Conservation (phyloP, 2,888 invertebrate species). For the Hirtodrosophila confusa region DNA sequence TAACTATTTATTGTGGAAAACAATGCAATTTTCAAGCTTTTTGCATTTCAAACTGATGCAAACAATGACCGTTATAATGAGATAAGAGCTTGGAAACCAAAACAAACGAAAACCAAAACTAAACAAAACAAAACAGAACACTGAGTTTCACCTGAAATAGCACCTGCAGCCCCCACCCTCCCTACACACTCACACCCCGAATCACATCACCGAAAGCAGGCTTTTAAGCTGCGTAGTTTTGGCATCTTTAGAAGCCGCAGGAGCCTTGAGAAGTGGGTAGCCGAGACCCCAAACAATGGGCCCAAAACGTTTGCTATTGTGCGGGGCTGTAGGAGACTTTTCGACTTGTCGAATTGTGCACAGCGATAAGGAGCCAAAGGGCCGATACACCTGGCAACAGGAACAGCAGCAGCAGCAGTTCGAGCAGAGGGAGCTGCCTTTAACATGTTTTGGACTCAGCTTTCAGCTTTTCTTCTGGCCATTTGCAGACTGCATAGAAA, state of each 20-base stretch:
- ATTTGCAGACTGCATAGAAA: slow-evolving; percentile 62
- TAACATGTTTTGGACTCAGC: slow-evolving; percentile 41
- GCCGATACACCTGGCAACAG: slow-evolving; percentile 61
- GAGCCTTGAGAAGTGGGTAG: slow-evolving; percentile 1
- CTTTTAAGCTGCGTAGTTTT: slow-evolving; percentile 39
- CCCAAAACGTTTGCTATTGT: slow-evolving; percentile 58
- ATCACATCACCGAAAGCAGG: slow-evolving; percentile 5
- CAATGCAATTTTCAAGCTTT: slow-evolving; percentile 39
- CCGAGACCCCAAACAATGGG: slow-evolving; percentile 38
- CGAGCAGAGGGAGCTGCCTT: slow-evolving; percentile 5
- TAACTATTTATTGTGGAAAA: slow-evolving; percentile 15
- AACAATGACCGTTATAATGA: slow-evolving; percentile 53
- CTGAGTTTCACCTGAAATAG: slow-evolving; percentile 1
- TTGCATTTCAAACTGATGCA: slow-evolving; percentile 38
- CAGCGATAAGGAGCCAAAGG: slow-evolving; percentile 72
- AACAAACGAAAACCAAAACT: slow-evolving; percentile 30
- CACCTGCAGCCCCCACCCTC: slow-evolving; percentile 10
- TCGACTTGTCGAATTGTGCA: slow-evolving; percentile 64
- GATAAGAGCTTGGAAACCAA: slow-evolving; percentile 41
- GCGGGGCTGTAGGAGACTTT: slow-evolving; percentile 49
- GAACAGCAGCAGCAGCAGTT: neutral
- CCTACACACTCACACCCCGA: too few relatives aligned
- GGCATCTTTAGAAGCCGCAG: slow-evolving; percentile 33
- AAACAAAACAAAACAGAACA: neutral
- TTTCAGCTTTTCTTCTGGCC: slow-evolving; percentile 40